Evolutionary conservation across 2,888 invertebrate genomes (phyloP).

Genomic region (Hydropsyche betteni): DNA sequence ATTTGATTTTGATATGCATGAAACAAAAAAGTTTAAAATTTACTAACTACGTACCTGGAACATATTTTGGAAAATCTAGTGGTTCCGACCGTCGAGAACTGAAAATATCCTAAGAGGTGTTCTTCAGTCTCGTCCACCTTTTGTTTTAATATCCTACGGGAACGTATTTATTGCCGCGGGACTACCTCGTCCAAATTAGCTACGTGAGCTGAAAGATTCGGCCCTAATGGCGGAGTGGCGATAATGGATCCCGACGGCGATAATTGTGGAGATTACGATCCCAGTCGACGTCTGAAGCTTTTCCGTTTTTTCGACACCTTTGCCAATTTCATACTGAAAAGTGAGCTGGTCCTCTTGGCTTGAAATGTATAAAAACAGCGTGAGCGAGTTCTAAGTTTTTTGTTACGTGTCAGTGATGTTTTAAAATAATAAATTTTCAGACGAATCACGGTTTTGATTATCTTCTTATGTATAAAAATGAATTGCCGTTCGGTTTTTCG

Average conservation of each 20-base stretch:
- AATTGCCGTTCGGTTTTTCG: too few relatives aligned
- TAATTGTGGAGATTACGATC: conserved; percentile 46
- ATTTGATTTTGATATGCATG: too few relatives aligned
- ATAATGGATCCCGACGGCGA: conserved; percentile 41
- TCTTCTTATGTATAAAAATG: too few relatives aligned
- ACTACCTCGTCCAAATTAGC: conserved; percentile 49
- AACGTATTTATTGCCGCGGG: conserved; percentile 50
- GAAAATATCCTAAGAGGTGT: neutral
- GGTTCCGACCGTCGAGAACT: too few relatives aligned
- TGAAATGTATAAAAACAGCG: too few relatives aligned
- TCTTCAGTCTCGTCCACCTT: conserved; percentile 32
- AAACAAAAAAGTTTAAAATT: too few relatives aligned
- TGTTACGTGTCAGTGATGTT: too few relatives aligned
- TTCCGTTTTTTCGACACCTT: neutral
- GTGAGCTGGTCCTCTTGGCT: neutral
- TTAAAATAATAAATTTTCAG: too few relatives aligned
- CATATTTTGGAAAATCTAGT: too few relatives aligned
- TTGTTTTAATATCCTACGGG: conserved; percentile 50
- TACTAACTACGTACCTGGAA: too few relatives aligned
- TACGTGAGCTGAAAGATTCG: conserved; percentile 50
- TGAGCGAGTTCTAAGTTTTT: too few relatives aligned
- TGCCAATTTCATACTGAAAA: neutral
- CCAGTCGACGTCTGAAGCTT: conserved; percentile 24
- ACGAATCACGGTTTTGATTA: too few relatives aligned
- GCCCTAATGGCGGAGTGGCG: conserved; percentile 31